These are phyloP conservation scores for Parapsyche elsis DNA, from an alignment of 1,140 invertebrate species.

Conservation along the genomic window DNA sequence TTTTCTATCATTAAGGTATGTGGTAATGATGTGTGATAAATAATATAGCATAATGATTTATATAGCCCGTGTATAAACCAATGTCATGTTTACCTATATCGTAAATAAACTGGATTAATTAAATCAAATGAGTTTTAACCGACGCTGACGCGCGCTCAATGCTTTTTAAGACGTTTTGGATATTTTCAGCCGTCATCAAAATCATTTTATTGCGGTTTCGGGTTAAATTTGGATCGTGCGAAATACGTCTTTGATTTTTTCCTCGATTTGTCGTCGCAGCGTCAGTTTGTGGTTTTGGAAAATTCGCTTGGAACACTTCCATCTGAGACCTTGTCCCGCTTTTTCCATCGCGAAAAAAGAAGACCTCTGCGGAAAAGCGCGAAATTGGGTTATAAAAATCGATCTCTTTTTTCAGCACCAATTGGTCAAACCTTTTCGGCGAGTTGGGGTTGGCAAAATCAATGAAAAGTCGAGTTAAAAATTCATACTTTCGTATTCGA, in stretches of 20 bases:
- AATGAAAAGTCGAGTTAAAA: no score
- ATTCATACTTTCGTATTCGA: no score
- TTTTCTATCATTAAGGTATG: no score
- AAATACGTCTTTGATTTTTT: slow-evolving; percentile 8
- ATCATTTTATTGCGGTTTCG: neutral
- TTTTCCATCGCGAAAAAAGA: neutral
- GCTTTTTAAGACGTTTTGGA: neutral
- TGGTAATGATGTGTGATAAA: no score
- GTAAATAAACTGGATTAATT: neutral
- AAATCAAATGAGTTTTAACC: no score
- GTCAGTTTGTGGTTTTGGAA: neutral
- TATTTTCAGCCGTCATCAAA: neutral
- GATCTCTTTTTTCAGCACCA: no score
- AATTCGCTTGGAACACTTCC: slow-evolving; percentile 3
- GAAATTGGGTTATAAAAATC: neutral
- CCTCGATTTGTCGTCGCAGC: neutral
- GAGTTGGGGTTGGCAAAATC: no score
- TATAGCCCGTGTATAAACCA: no score
- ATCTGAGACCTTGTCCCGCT: neutral
- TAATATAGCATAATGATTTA: no score
- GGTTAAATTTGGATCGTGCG: neutral
- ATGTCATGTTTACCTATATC: no score
- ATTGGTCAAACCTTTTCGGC: no score
- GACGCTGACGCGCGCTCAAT: neutral
- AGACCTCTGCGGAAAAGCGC: neutral